Base-by-base conservation (phyloP, 2,797 vertebrate species). In the Neosilurus mollespiculum region DNA sequence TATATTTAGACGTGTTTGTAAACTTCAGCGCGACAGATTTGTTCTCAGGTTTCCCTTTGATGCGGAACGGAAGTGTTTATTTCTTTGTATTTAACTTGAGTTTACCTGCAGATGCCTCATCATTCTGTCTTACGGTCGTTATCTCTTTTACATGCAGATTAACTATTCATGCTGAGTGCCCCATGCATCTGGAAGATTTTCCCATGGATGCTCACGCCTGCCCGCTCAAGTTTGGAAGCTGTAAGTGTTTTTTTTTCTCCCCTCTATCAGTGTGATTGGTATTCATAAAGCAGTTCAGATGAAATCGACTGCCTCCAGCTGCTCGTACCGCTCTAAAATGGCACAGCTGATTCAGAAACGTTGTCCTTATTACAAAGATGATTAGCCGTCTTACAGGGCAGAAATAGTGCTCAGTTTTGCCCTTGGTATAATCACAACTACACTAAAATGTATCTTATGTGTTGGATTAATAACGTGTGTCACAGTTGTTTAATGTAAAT, bases 141-240 rank as follows among this genome's bases (percentile, higher is more conserved):
- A 64, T 66, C 67, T 77, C 83, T 81, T 85, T 86, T 70, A 87
- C 62, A 88, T 89, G 86, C 90, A 99, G 98, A 92, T 92, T 99
- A 89, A 99, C 98, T 14, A 99, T 99, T 87, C 97, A 99, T 15
- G 98, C 98, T 0, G 98, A 99, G 92, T 99, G 98, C 81, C 98
- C 98, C 78, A 99, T 99, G 98, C 98, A 99, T 90, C 94, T 99
- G 92, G 98, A 99, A 91, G 98, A 99, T 88, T 99, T 99, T 92
- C 98, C 98, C 0, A 99, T 99, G 98, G 98, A 99, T 54, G 96
- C 97, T 20, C 98, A 99, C 1, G 97, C 97, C 78, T 99, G 98
- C 90, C 98, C 97, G 2, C 93, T 99, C 87, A 99, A 99, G 92
- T 99, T 99, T 88, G 98, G 98, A 93, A 99, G 98, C 92, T 99